Percentiles rank a stretch among this genome's conserved stretches.
Evolutionary conservation across 2,113 vertebrate species (phyloP).

Genomic region (Hypanus sabinus): DNA sequence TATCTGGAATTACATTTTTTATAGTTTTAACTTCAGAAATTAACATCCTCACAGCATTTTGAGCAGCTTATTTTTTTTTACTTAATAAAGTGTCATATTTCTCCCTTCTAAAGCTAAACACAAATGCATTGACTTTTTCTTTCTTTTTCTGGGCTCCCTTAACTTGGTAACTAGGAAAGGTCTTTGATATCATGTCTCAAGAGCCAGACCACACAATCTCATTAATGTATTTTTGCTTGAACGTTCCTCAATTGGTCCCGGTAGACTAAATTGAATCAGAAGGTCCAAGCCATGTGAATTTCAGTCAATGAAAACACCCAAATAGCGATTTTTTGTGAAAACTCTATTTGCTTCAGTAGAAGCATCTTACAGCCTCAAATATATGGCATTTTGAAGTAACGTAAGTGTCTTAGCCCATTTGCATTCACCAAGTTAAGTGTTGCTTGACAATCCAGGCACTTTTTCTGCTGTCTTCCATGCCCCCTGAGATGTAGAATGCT

Average conservation of each 20-base stretch:
- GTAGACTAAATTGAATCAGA: background rate
- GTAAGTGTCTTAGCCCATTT: background rate
- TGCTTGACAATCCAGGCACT: background rate
- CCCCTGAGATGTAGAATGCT: background rate
- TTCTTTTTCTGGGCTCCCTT: background rate
- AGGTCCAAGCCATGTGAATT: background rate
- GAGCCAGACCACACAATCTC: background rate
- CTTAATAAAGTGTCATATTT: background rate
- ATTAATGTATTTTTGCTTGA: too few species aligned
- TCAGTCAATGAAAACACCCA: background rate
- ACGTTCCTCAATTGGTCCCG: background rate
- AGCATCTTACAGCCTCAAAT: background rate
- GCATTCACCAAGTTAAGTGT: background rate
- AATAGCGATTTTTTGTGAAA: background rate
- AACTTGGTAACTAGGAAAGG: background rate
- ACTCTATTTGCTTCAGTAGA: background rate
- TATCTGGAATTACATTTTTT: background rate
- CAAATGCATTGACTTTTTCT: background rate
- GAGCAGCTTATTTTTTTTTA: background rate
- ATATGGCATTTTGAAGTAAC: background rate
- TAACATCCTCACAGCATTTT: background rate
- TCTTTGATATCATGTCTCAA: background rate
- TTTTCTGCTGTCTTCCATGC: too few species aligned
- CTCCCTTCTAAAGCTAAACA: background rate
- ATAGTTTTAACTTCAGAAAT: background rate